These are phyloP conservation scores for Pollenia labialis DNA, from an alignment of 2,888 invertebrate species.

Conservation along the genomic window DNA sequence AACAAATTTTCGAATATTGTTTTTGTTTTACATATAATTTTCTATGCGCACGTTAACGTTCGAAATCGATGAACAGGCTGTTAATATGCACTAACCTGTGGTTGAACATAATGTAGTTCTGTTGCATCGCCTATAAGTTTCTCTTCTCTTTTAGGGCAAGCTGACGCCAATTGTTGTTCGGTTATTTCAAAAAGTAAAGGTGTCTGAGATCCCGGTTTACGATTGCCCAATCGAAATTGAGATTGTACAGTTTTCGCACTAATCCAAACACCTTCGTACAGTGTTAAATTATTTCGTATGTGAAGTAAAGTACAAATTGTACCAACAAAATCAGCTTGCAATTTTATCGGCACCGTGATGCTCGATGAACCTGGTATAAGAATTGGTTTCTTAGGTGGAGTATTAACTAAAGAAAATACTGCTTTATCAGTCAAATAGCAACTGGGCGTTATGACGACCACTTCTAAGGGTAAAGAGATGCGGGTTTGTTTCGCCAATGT, in stretches of 20 bases:
- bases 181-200: constrained; percentile 92
- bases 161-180: constrained; percentile 84
- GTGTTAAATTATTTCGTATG: constrained; percentile 95
- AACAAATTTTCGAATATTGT: no score
- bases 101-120: constrained; percentile 17
- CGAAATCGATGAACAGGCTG: no score
- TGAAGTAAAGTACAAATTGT: constrained; percentile 83
- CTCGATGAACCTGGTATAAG: constrained; percentile 79
- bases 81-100: constrained; percentile 74
- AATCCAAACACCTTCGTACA: constrained; percentile 93
- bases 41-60: no score
- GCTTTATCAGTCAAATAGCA: constrained; percentile 81
- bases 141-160: constrained; percentile 33
- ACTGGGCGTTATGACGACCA: constrained; percentile 80
- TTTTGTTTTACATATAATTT: no score
- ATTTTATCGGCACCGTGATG: constrained; percentile 80
- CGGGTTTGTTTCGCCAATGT: constrained; percentile 79
- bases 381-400: constrained; percentile 75
- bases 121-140: not conserved
- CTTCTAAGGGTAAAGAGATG: constrained; percentile 81
- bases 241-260: constrained; percentile 94
- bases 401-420: constrained; percentile 81
- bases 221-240: constrained; percentile 94
- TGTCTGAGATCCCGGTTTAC: constrained; percentile 90
- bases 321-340: constrained; percentile 79